phyloP scores from a whole-genome alignment of 2,797 vertebrate species.

The Fistularia commersonii region DNA sequence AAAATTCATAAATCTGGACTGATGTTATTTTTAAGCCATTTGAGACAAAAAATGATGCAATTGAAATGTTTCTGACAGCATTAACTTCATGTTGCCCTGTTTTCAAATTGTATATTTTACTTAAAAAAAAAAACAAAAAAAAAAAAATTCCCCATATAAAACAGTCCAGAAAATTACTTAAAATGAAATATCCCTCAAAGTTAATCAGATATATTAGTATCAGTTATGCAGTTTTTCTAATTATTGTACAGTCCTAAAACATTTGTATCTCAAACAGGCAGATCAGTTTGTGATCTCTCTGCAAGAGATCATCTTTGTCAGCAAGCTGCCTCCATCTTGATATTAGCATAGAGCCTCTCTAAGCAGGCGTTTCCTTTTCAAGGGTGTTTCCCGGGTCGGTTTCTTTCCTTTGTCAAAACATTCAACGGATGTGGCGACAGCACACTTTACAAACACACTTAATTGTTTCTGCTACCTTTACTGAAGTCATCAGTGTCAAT shows the following conservation, averaged over 20 bases:
- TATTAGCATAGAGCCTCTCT: constrained; percentile 21
- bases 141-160: too few relatives aligned
- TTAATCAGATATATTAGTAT: too few relatives aligned
- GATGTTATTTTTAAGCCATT: neutral
- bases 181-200: too few relatives aligned
- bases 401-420: constrained; percentile 67
- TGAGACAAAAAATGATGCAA: neutral
- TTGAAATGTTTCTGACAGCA: too few relatives aligned
- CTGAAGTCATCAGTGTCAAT: constrained; percentile 42
- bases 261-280: too few relatives aligned
- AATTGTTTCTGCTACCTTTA: constrained; percentile 41
- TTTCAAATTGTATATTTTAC: too few relatives aligned
- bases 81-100: too few relatives aligned
- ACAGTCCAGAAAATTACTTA: too few relatives aligned
- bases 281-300: constrained; percentile 2
- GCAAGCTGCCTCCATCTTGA: constrained; percentile 26
- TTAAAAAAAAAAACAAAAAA: neutral
- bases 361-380: constrained; percentile 58
- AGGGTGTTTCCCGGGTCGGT: constrained; percentile 61
- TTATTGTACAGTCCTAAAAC: too few relatives aligned
- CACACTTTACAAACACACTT: constrained; percentile 28
- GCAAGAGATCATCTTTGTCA: constrained; percentile 28
- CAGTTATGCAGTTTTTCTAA: too few relatives aligned
- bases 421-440: constrained; percentile 64
- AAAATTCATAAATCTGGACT: too few relatives aligned